Conservation (phyloP, 1,140 invertebrate species). For the Platyscapa corneri region DNA sequence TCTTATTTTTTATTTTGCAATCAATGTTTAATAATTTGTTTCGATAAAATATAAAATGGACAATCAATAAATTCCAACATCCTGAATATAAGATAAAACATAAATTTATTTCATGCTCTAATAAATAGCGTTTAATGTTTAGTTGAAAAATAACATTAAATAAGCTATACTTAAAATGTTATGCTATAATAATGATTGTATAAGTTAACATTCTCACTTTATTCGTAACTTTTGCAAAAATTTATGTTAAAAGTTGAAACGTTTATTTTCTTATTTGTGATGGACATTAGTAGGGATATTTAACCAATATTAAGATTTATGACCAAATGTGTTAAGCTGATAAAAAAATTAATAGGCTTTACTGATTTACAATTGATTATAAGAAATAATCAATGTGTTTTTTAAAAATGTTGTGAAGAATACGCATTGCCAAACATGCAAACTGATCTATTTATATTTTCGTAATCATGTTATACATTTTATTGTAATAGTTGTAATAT, state of each 20-base stretch:
- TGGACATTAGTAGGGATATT: too few relatives aligned
- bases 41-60: slow-evolving; percentile 13
- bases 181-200: not conserved
- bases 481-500: not conserved
- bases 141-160: not conserved
- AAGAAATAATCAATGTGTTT: too few relatives aligned
- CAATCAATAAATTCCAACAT: slow-evolving; percentile 10
- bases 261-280: too few relatives aligned
- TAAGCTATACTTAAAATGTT: not conserved
- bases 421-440: not conserved
- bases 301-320: too few relatives aligned
- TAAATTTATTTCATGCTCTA: slow-evolving; percentile 17
- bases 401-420: not conserved
- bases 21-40: slow-evolving; percentile 12
- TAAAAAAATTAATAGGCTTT: too few relatives aligned
- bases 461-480: not conserved
- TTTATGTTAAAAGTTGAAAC: not conserved
- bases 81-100: slow-evolving; percentile 10
- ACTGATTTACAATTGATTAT: too few relatives aligned
- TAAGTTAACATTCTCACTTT: not conserved
- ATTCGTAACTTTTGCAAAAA: not conserved
- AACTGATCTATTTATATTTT: not conserved
- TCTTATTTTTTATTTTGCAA: slow-evolving; percentile 8
- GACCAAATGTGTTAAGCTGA: too few relatives aligned
- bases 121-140: slow-evolving; percentile 20